Evolutionary conservation across 2,888 invertebrate genomes (phyloP).

Genomic region (Clostera curtula): DNA sequence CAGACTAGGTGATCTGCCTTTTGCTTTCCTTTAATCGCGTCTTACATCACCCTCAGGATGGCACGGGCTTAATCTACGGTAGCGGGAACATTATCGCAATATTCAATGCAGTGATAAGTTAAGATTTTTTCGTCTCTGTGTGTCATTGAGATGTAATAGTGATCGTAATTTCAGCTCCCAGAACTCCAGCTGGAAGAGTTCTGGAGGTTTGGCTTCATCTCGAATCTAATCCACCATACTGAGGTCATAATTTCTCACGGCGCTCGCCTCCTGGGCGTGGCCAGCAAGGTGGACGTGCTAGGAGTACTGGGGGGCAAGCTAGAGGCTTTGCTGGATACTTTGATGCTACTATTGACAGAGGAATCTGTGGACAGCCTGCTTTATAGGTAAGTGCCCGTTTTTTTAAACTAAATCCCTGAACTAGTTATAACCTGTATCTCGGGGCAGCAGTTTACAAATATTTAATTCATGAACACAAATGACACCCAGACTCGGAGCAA

Average conservation of each 20-base stretch:
- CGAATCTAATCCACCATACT: constrained; percentile 50
- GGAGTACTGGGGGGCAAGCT: constrained; percentile 40
- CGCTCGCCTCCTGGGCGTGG: constrained; percentile 56
- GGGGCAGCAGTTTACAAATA: no score
- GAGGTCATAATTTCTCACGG: constrained; percentile 49
- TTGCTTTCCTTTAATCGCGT: no score
- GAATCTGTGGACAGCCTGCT: constrained; percentile 57
- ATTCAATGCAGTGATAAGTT: no score
- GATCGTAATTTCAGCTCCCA: constrained; percentile 33
- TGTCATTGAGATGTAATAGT: background rate
- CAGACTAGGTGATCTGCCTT: no score
- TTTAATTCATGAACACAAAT: no score
- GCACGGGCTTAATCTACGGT: no score
- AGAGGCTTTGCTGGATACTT: constrained; percentile 53
- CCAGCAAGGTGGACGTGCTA: constrained; percentile 52
- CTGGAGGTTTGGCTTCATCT: constrained; percentile 65
- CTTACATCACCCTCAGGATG: no score
- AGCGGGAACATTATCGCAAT: no score
- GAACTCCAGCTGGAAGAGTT: constrained; percentile 54
- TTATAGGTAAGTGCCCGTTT: constrained; percentile 53
- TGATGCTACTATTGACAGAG: constrained; percentile 57
- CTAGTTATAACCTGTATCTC: no score
- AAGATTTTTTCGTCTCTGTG: background rate
- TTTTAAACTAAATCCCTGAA: no score
- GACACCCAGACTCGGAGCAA: no score